Percentiles rank a stretch among this genome's conserved stretches.
Conservation (phyloP, 2,113 vertebrate genomes). For the Tiliqua scincoides region DNA sequence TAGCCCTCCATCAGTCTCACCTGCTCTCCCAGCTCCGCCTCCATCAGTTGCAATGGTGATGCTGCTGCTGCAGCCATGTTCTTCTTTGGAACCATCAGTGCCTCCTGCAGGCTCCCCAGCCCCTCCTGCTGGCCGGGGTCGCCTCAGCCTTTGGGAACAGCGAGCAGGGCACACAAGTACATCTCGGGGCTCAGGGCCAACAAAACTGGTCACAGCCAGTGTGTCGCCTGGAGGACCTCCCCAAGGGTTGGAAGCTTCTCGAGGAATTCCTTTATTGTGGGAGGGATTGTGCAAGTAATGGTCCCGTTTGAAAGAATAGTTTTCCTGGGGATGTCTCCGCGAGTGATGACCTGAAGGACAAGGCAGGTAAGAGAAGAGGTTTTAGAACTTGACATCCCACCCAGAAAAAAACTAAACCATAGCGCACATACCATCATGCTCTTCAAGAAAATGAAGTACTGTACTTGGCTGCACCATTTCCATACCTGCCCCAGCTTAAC, state of each 20-base stretch:
- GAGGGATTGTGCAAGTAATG: conserved; percentile 5
- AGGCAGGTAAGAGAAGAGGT: neutral
- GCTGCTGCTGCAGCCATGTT: neutral
- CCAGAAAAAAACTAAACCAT: neutral
- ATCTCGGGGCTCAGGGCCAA: conserved; percentile 30
- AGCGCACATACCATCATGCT: neutral
- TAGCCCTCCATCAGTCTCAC: neutral
- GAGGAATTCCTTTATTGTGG: conserved; percentile 1
- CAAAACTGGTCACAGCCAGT: conserved; percentile 31
- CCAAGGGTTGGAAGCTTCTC: conserved; percentile 9
- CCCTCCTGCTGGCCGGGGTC: conserved; percentile 25
- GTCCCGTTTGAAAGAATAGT: conserved; percentile 11
- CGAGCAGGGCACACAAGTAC: conserved; percentile 35
- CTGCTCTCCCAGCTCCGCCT: neutral
- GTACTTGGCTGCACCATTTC: too few relatives aligned
- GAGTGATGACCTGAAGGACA: conserved; percentile 7
- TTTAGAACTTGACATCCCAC: neutral
- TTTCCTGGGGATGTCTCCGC: conserved; percentile 19
- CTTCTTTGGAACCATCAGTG: conserved; percentile 9
- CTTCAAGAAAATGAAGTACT: neutral
- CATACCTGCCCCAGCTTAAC: neutral
- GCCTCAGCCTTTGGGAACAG: conserved; percentile 26
- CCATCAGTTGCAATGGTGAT: neutral
- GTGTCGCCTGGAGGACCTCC: conserved; percentile 19
- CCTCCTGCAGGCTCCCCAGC: neutral